phyloP scores from a whole-genome alignment of 2,888 invertebrate genomes.

The Steromphala cineraria region DNA sequence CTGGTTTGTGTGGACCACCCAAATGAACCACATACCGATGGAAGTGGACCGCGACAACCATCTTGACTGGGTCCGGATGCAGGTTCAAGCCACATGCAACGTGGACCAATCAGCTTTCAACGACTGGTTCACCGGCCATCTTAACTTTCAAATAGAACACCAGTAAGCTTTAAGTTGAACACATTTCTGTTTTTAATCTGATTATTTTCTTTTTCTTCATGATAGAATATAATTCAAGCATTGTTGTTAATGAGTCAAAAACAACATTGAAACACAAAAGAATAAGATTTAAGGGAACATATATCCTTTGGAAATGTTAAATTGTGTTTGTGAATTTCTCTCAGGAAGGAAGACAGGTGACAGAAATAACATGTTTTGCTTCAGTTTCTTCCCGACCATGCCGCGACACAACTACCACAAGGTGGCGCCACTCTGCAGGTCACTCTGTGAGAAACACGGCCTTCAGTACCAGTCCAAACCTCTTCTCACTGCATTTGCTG shows the following conservation, averaged over 20 bases:
- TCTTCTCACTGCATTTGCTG: constrained; percentile 53
- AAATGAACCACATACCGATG: constrained; percentile 71
- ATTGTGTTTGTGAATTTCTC: too few species aligned
- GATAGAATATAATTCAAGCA: too few species aligned
- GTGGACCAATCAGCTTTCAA: constrained; percentile 72
- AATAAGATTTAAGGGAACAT: too few species aligned
- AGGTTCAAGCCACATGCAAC: constrained; percentile 73
- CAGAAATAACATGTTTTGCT: constrained; percentile 16
- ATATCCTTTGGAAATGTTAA: too few species aligned
- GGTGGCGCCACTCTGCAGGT: constrained; percentile 60
- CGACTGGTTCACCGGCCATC: constrained; percentile 75
- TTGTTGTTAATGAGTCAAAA: too few species aligned
- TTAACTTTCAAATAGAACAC: constrained; percentile 75
- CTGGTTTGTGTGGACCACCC: constrained; percentile 72
- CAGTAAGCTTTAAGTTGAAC: constrained; percentile 64
- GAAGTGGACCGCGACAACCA: constrained; percentile 61
- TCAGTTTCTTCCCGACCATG: constrained; percentile 71
- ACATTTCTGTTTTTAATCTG: too few species aligned
- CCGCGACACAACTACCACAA: constrained; percentile 68
- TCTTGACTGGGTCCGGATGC: constrained; percentile 67
- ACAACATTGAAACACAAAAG: too few species aligned
- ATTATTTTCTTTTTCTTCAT: too few species aligned
- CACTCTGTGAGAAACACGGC: constrained; percentile 65
- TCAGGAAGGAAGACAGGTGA: not conserved
- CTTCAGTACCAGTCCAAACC: constrained; percentile 57